Percentiles rank a stretch among this genome's conserved stretches.
Evolutionary conservation across 2,113 vertebrate species (phyloP).

Genomic region (Mohoua ochrocephala): DNA sequence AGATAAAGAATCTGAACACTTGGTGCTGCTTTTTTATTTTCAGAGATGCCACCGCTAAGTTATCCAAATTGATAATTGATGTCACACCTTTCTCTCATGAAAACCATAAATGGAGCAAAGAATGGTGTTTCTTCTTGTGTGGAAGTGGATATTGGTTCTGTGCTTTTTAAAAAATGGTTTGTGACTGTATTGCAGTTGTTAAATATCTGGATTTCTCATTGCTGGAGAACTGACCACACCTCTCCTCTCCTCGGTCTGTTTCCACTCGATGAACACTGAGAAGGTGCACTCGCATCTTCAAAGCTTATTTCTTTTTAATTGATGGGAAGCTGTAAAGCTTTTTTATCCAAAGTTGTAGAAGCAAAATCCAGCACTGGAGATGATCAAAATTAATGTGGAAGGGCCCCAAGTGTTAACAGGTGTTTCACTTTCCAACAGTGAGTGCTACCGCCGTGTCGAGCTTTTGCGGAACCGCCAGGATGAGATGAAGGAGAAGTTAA

Average conservation of each 20-base stretch:
- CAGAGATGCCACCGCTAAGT: not conserved
- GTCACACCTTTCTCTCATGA: not conserved
- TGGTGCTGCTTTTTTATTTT: not conserved
- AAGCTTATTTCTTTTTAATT: not conserved
- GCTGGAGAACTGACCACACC: not conserved
- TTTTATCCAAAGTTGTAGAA: not conserved
- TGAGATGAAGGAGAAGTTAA: slow-evolving; percentile 73
- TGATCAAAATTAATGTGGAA: not conserved
- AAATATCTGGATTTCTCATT: not conserved
- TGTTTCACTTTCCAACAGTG: slow-evolving; percentile 47
- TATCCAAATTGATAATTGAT: not conserved
- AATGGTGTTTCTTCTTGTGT: not conserved
- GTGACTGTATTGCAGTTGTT: not conserved
- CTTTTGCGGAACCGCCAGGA: slow-evolving; percentile 85
- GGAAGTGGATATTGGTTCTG: not conserved
- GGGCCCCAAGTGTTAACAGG: not conserved
- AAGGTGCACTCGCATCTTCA: not conserved
- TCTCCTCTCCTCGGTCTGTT: not conserved
- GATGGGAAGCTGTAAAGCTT: not conserved
- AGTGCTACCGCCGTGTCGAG: slow-evolving; percentile 90
- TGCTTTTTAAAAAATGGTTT: not conserved
- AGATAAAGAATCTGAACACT: not conserved
- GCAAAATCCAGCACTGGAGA: not conserved
- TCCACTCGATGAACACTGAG: not conserved
- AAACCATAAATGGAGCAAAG: not conserved